Conservation (phyloP, 2,888 invertebrate species). For the Pheosia gnoma region DNA sequence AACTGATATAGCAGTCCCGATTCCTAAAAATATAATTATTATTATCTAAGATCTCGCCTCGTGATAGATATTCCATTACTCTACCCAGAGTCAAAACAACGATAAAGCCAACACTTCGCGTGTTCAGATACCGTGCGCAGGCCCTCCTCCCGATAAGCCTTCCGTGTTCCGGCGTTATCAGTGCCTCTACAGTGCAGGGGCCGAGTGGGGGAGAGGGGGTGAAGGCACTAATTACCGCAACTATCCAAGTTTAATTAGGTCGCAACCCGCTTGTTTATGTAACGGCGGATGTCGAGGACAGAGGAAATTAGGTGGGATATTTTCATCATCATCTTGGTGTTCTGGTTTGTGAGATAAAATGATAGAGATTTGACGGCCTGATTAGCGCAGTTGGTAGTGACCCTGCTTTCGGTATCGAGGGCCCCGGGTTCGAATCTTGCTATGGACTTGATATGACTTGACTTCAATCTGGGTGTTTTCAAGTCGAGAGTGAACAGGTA, state of each 20-base stretch:
- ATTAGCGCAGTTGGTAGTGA: too few relatives aligned
- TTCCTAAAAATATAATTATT: too few relatives aligned
- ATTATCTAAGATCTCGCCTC: neutral
- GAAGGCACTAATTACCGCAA: conserved; percentile 52
- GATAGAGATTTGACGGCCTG: conserved; percentile 20
- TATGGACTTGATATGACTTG: too few relatives aligned
- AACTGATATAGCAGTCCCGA: too few relatives aligned
- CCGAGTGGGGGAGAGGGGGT: conserved; percentile 13
- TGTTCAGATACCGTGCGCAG: conserved; percentile 40
- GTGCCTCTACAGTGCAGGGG: conserved; percentile 20
- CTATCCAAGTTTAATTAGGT: conserved; percentile 61
- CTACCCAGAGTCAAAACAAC: neutral
- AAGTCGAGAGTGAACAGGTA: too few relatives aligned
- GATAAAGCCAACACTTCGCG: conserved; percentile 41
- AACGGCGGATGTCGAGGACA: neutral
- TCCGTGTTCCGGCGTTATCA: conserved; percentile 51
- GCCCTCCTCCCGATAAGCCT: conserved; percentile 45
- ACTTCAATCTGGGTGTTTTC: too few relatives aligned
- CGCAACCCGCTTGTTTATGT: conserved; percentile 43
- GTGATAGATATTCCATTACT: neutral
- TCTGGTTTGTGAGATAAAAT: conserved; percentile 19
- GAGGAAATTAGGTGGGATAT: conserved; percentile 8
- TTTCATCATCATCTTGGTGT: conserved; percentile 28
- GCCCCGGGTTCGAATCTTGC: too few relatives aligned
- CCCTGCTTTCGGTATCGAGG: too few relatives aligned